Base-by-base conservation (phyloP, 2,797 vertebrate genomes). In the Catostomus latipinnis region DNA sequence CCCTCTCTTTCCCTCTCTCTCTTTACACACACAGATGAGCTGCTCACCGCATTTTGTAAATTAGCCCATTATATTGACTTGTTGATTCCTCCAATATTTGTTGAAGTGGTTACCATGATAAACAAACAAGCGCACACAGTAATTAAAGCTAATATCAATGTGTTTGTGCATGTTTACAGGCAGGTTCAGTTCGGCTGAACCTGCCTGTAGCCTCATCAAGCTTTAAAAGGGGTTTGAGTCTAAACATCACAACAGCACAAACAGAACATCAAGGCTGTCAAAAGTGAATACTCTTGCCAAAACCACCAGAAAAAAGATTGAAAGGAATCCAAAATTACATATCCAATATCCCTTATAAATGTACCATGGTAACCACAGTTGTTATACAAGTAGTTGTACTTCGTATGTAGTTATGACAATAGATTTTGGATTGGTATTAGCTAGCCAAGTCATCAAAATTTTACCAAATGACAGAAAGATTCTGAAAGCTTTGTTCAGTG, bases 61-160 rank as follows among this genome's bases (percentile, higher is more conserved):
- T 79, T 71, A 79, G 60, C 77, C 77, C 69, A 72, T 79, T 79
- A 79, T 79, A 60, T 79, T 79, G 68, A 71, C 60, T 71, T 79
- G 68, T 79, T 79, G 68, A 79, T 79, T 79, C 69, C 60, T 79
- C 71, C 77, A 79, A 72, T 79, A 71, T 72, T 65, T 71, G 69
- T 71, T 72, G 49, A 79, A 79, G 77, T 79, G 68, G 69, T 79
- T 72, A 79, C 43, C 60, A 57, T 71, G 68, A 71, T 72, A 72
- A 79, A 79, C 69, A 72, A 72, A 78, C 76, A 78, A 70, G 52
- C 76, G 49, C 76, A 78, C 76, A 3, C 76, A 54, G 69, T 72
- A 54, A 79, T 79, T 79, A 79, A n/a, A 57, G 60, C 68, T 71
- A 79, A 71, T 71, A 71, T 54, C 68, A 71, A 71, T 22, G 65